phyloP scores from a whole-genome alignment of 2,797 vertebrate genomes.

The Cynopterus sphinx region DNA sequence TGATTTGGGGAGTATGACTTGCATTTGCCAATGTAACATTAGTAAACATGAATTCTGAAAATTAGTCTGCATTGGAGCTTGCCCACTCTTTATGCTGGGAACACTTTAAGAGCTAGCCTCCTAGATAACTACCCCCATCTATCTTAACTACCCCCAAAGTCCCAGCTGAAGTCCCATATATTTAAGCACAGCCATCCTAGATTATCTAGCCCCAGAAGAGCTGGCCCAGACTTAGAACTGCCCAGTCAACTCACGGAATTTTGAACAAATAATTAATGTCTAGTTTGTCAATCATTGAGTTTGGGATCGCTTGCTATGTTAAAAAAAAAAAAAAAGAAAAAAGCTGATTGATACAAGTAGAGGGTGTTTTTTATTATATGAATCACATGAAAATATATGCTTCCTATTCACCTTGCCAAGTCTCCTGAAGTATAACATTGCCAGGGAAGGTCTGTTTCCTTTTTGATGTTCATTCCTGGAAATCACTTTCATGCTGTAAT shows the following conservation, averaged over 20 bases:
- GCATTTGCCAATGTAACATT: neutral
- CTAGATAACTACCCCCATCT: neutral
- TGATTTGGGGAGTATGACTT: neutral
- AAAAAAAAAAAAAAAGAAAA: neutral
- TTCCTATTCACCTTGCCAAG: constrained; percentile 72
- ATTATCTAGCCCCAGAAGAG: neutral
- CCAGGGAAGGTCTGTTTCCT: constrained; percentile 86
- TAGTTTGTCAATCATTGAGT: neutral
- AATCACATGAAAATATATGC: constrained; percentile 1
- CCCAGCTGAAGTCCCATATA: neutral
- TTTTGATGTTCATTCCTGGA: constrained; percentile 86
- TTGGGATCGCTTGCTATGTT: neutral
- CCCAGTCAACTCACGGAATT: neutral
- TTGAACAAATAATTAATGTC: neutral
- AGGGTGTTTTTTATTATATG: neutral
- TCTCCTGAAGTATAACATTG: constrained; percentile 84
- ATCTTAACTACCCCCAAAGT: neutral
- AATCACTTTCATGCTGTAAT: constrained; percentile 89
- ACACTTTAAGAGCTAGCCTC: neutral
- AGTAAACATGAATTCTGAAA: neutral
- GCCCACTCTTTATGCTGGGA: neutral
- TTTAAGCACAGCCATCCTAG: neutral
- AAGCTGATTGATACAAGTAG: neutral
- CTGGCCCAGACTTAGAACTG: neutral
- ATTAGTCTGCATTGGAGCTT: neutral